Evolutionary conservation across 2,888 invertebrate genomes (phyloP).

Genomic region (Halictus ligatus): DNA sequence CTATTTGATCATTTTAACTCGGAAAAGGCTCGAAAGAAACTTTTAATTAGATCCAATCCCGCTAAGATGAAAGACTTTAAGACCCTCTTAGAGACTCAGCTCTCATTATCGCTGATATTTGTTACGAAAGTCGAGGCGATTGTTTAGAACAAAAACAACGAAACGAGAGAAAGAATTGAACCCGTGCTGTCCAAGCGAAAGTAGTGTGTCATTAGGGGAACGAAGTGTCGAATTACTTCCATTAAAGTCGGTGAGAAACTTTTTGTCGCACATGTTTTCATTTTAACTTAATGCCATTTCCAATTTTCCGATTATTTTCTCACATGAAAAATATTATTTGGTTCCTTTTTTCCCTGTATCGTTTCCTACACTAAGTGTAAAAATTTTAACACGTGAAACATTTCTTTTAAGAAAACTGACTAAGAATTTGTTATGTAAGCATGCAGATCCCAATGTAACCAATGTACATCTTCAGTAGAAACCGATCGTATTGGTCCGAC

Average conservation of each 20-base stretch:
- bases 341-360: not conserved
- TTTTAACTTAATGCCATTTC: not conserved
- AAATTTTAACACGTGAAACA: no score
- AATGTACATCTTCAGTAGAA: not conserved
- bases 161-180: not conserved
- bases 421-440: no score
- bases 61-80: slow-evolving; percentile 30
- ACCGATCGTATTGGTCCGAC: not conserved
- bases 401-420: no score
- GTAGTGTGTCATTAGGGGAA: slow-evolving; percentile 1
- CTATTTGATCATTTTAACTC: slow-evolving; percentile 47
- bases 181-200: not conserved
- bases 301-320: not conserved
- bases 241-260: not conserved
- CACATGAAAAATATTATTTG: not conserved
- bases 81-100: slow-evolving; percentile 5
- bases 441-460: not conserved
- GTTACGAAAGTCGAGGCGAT: not conserved
- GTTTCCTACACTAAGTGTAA: not conserved
- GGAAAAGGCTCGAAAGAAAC: slow-evolving; percentile 39
- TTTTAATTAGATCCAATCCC: slow-evolving; percentile 63
- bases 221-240: not conserved
- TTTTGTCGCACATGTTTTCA: not conserved
- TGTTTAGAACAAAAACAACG: not conserved
- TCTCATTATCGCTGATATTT: slow-evolving; percentile 21